These are phyloP conservation scores for Aspiorhynchus laticeps DNA, from an alignment of 2,113 vertebrate genomes.

Conservation along the genomic window DNA sequence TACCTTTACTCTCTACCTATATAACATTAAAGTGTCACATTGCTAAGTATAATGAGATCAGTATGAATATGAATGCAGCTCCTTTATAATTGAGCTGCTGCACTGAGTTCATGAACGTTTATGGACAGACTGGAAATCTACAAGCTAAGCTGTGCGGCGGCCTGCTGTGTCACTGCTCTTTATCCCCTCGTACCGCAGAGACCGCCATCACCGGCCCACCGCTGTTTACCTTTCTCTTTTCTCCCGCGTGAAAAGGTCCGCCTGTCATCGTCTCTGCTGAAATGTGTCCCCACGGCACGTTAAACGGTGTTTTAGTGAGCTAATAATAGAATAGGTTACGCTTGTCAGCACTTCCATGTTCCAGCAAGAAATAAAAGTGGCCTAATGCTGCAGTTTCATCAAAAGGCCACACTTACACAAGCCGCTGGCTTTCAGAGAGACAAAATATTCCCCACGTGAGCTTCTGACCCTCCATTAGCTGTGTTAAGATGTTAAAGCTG, in stretches of 20 bases:
- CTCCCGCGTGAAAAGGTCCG: slow-evolving; percentile 73
- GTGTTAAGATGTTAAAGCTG: background rate
- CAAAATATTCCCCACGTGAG: background rate
- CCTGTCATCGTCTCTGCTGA: slow-evolving; percentile 75
- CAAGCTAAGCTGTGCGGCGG: background rate
- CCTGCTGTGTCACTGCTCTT: slow-evolving; percentile 8
- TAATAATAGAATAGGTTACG: slow-evolving; percentile 80
- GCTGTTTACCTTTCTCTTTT: slow-evolving; percentile 66
- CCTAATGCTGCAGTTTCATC: background rate
- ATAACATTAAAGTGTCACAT: slow-evolving; percentile 4
- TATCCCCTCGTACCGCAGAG: background rate
- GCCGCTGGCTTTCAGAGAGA: background rate
- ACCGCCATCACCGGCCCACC: slow-evolving; percentile 45
- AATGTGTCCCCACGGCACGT: slow-evolving; percentile 76
- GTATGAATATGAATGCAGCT: background rate
- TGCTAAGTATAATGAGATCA: slow-evolving; percentile 3
- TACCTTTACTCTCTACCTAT: background rate
- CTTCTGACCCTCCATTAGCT: background rate
- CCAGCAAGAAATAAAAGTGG: slow-evolving; percentile 64
- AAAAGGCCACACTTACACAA: slow-evolving; percentile 18
- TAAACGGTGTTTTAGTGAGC: slow-evolving; percentile 75
- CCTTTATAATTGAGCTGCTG: background rate
- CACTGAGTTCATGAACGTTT: slow-evolving; percentile 2
- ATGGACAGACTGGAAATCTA: background rate
- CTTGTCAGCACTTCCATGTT: slow-evolving; percentile 76